Conservation (phyloP, 2,797 vertebrate species). For the Rhynchotus rufescens region DNA sequence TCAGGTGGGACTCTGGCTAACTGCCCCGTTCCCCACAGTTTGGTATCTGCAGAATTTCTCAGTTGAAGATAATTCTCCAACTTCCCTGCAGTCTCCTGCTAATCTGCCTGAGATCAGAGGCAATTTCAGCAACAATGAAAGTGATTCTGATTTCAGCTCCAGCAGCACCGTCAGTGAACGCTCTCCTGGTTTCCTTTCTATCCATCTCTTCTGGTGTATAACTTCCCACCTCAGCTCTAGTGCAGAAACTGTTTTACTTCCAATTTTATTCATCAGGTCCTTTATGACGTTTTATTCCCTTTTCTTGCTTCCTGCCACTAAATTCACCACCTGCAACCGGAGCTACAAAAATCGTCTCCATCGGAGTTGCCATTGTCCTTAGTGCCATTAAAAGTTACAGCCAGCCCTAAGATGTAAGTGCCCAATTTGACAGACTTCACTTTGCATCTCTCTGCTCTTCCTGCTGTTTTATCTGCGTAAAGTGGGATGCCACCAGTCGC, state of each 20-base stretch:
- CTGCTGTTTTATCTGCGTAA: constrained; percentile 9
- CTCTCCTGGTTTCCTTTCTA: constrained; percentile 14
- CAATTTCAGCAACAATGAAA: constrained; percentile 71
- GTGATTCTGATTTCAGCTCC: constrained; percentile 44
- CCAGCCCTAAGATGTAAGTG: constrained; percentile 23
- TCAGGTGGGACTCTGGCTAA: background rate
- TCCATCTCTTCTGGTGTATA: constrained; percentile 42
- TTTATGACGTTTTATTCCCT: constrained; percentile 34
- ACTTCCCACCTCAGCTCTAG: constrained; percentile 29
- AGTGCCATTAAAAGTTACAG: constrained; percentile 66
- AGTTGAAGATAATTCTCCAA: constrained; percentile 17
- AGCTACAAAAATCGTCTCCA: constrained; percentile 51
- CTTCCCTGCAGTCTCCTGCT: constrained; percentile 35
- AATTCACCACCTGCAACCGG: constrained; percentile 37
- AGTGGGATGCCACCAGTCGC: constrained; percentile 3
- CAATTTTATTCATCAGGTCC: constrained; percentile 21
- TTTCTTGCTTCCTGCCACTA: constrained; percentile 20
- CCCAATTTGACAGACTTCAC: constrained; percentile 54
- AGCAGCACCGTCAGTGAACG: constrained; percentile 23
- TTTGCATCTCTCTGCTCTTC: background rate
- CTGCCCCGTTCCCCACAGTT: background rate
- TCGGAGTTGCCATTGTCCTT: constrained; percentile 52
- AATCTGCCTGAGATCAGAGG: constrained; percentile 58
- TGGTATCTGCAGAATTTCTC: constrained; percentile 5
- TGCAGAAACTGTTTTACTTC: background rate